A percentile compares a stretch with the other conserved stretches of the same genome.
Evolutionary conservation across 2,888 invertebrate species (phyloP).

Genomic region (Tricholauxania praeusta): DNA sequence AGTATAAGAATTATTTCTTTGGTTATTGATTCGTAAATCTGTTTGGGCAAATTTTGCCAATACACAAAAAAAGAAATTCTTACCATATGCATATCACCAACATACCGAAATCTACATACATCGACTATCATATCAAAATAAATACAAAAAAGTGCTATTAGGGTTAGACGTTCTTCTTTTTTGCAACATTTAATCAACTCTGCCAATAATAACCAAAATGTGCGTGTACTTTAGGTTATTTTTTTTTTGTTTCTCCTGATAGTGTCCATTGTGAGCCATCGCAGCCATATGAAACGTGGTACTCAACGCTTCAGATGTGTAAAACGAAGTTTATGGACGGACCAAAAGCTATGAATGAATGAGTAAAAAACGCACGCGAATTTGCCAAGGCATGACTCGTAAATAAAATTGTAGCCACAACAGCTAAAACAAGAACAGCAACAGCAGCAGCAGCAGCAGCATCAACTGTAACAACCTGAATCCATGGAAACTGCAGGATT

Average conservation of each 20-base stretch:
- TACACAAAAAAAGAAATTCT: too few species aligned
- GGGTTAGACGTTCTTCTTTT: neutral
- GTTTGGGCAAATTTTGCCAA: too few species aligned
- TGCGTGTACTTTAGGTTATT: neutral
- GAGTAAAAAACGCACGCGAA: slow-evolving; percentile 50
- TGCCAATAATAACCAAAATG: neutral
- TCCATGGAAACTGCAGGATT: too few species aligned
- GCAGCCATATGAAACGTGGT: neutral
- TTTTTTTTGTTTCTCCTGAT: neutral
- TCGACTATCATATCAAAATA: too few species aligned
- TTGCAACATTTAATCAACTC: neutral
- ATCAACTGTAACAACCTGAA: neutral
- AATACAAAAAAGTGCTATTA: neutral
- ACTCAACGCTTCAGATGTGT: neutral
- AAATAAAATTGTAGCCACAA: slow-evolving; percentile 61
- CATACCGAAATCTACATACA: neutral
- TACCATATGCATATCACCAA: neutral
- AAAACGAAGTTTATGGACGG: neutral
- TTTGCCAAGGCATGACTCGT: slow-evolving; percentile 49
- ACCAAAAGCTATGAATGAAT: slow-evolving; percentile 44
- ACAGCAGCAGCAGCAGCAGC: slow-evolving; percentile 6
- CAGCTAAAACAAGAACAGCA: slow-evolving; percentile 18
- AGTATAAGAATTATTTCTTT: too few species aligned
- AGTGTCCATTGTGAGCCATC: neutral
- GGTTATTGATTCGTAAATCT: too few species aligned